These are phyloP conservation scores for Marisa cornuarietis DNA, from an alignment of 1,140 invertebrate genomes.

Conservation along the genomic window DNA sequence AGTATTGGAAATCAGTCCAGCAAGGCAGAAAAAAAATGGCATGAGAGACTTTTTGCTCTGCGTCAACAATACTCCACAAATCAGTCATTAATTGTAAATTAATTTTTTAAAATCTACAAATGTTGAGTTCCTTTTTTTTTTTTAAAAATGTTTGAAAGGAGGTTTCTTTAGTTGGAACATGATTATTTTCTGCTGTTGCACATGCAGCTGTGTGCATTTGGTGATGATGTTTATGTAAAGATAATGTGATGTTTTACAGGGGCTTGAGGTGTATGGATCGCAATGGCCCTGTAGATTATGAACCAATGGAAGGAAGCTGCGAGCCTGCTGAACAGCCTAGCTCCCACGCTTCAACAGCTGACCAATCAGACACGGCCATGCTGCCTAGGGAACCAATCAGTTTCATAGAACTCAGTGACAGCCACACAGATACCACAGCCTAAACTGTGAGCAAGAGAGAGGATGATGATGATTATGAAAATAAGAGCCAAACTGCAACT, in stretches of 20 bases:
- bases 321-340: constrained; percentile 1
- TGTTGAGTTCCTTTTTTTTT: not conserved
- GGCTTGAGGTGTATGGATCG: constrained; percentile 33
- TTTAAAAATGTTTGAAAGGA: not conserved
- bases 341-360: not conserved
- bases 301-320: constrained; percentile 30
- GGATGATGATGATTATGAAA: not conserved
- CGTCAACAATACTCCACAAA: not conserved
- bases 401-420: constrained; percentile 25
- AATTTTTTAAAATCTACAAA: not conserved
- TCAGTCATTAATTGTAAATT: not conserved
- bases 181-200: not conserved
- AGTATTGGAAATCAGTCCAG: not conserved
- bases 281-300: constrained; percentile 37
- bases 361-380: constrained; percentile 18
- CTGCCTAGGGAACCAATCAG: constrained; percentile 29
- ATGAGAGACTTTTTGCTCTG: not conserved
- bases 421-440: not conserved
- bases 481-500: not conserved
- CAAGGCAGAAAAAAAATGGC: not conserved
- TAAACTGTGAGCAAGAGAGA: not conserved
- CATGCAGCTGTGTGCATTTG: not conserved
- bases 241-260: constrained; percentile 20
- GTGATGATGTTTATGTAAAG: not conserved
- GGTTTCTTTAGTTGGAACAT: too few species aligned